phyloP scores from a whole-genome alignment of 2,113 vertebrate genomes.

The Chloropsis hardwickii region DNA sequence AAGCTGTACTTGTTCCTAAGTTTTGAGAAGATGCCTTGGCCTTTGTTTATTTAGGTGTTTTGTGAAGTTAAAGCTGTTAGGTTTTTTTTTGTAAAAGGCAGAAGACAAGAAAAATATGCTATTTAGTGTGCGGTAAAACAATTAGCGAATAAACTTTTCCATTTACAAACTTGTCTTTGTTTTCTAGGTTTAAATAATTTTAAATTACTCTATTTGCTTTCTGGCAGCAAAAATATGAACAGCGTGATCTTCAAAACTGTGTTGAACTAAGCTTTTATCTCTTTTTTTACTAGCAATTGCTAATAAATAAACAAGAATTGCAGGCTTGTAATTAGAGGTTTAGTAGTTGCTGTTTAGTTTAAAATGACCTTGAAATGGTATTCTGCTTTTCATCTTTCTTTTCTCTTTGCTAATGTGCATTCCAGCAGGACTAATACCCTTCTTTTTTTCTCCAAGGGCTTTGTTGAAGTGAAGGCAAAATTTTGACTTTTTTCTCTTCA shows the following conservation, averaged over 20 bases:
- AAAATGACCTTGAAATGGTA: slow-evolving; percentile 30
- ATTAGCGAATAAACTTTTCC: background rate
- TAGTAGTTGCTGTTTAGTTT: background rate
- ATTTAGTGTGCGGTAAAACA: background rate
- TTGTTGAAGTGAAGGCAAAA: slow-evolving; percentile 11
- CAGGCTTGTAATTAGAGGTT: slow-evolving; percentile 4
- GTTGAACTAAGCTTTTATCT: background rate
- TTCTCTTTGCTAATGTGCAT: background rate
- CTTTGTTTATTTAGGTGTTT: background rate
- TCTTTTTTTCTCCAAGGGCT: background rate
- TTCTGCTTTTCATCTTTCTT: background rate
- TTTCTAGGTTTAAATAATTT: background rate
- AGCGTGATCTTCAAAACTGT: background rate
- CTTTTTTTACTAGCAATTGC: background rate
- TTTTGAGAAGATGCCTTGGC: background rate
- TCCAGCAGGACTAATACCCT: background rate
- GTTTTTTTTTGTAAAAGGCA: background rate
- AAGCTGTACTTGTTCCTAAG: background rate
- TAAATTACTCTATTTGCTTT: background rate
- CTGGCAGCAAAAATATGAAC: background rate
- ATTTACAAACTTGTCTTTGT: background rate
- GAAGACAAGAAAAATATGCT: background rate
- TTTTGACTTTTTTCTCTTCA: background rate
- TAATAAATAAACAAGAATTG: slow-evolving; percentile 15
- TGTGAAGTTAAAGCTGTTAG: background rate